Conservation (phyloP, 2,888 invertebrate genomes). For the Tiliacea aurago region DNA sequence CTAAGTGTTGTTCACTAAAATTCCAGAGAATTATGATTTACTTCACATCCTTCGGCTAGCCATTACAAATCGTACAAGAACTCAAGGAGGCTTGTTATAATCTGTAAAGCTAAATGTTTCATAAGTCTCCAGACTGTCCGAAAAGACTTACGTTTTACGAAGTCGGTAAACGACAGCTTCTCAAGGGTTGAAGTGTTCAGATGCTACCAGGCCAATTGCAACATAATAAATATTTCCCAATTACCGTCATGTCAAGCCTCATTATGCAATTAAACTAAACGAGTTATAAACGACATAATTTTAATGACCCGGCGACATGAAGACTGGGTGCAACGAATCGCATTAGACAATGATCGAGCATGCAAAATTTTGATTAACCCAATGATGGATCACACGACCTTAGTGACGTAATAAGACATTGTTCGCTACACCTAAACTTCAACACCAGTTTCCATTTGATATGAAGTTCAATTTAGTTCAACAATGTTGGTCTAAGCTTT, state of each 20-base stretch:
- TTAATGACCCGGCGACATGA: conserved; percentile 38
- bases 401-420: conserved; percentile 8
- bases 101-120: not conserved
- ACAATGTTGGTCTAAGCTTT: not conserved
- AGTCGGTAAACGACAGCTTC: not conserved
- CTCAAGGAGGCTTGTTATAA: not conserved
- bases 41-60: not conserved
- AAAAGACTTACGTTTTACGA: not conserved
- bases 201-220: conserved; percentile 12
- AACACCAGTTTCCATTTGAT: not conserved
- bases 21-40: not conserved
- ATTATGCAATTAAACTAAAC: conserved; percentile 38
- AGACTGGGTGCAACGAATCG: conserved; percentile 67
- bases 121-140: not conserved
- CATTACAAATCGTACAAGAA: not conserved
- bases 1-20: not conserved
- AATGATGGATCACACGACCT: conserved; percentile 63
- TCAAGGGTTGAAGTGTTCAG: not conserved
- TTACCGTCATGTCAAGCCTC: conserved; percentile 4
- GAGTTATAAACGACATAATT: conserved; percentile 21
- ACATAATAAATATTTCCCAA: conserved; percentile 26
- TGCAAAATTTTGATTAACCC: conserved; percentile 68
- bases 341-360: conserved; percentile 60
- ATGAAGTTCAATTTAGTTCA: not conserved
- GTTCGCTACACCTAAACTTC: not conserved